Evolutionary conservation across 2,113 vertebrate genomes (phyloP).

Genomic region (Pipra filicauda): DNA sequence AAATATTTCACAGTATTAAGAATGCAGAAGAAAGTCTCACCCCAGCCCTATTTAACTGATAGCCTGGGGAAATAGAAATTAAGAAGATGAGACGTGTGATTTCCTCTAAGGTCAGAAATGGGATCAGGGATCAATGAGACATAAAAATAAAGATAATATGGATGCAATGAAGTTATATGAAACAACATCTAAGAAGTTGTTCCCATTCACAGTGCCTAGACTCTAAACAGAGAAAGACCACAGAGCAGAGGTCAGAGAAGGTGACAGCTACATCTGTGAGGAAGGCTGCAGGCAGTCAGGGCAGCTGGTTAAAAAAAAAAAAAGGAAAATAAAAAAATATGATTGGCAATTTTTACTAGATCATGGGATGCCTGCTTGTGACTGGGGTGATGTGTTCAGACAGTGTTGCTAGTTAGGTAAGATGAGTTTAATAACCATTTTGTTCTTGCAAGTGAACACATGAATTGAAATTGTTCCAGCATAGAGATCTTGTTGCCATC

Average conservation of each 20-base stretch:
- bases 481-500: neutral
- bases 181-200: neutral
- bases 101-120: neutral
- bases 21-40: neutral
- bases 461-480: neutral
- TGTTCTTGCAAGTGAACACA: neutral
- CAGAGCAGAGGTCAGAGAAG: conserved; percentile 6
- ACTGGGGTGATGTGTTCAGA: neutral
- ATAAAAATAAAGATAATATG: neutral
- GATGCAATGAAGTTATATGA: neutral
- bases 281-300: neutral
- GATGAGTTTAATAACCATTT: neutral
- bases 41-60: neutral
- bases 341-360: conserved; percentile 2
- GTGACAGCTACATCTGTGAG: conserved; percentile 4
- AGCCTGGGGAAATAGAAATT: neutral
- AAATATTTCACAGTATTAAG: neutral
- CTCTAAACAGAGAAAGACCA: neutral
- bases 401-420: neutral
- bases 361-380: conserved; percentile 35
- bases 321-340: neutral
- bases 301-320: neutral
- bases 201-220: neutral
- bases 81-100: neutral
- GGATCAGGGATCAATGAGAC: neutral